These are phyloP conservation scores for Nettapus auritus DNA, from an alignment of 2,113 vertebrate species.

Conservation along the genomic window DNA sequence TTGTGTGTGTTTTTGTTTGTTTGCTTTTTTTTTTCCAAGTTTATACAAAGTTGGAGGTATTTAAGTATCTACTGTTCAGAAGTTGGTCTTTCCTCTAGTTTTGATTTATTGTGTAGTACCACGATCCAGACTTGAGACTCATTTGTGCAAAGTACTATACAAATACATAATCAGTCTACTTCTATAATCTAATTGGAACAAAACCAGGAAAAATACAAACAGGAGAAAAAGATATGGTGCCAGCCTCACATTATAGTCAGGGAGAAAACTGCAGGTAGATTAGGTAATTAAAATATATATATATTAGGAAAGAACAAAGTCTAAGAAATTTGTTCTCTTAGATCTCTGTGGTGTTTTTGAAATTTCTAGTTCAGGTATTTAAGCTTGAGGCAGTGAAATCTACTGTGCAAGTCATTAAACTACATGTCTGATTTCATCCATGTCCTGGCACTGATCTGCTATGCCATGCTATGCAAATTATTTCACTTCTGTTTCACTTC, in stretches of 20 bases:
- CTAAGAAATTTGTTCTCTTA: not conserved
- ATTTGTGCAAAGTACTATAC: not conserved
- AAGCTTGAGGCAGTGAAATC: not conserved
- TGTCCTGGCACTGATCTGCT: not conserved
- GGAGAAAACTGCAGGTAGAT: not conserved
- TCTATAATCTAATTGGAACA: not conserved
- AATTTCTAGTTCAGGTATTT: constrained; percentile 2
- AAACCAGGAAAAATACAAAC: not conserved
- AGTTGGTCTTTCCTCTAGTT: not conserved
- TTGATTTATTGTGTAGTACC: not conserved
- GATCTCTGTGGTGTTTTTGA: not conserved
- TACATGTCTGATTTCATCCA: not conserved
- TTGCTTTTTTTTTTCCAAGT: not conserved
- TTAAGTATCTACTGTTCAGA: not conserved
- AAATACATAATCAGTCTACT: not conserved
- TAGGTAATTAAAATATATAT: not conserved
- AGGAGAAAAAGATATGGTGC: not conserved
- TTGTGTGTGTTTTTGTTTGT: not conserved
- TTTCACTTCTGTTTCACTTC: not conserved
- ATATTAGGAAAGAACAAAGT: not conserved
- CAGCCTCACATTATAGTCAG: not conserved
- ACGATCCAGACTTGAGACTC: not conserved
- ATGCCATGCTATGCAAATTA: not conserved
- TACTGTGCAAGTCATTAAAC: not conserved
- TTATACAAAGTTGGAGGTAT: not conserved